Conservation (phyloP, 2,888 invertebrate genomes). For the Pristionchus exspectatus region DNA sequence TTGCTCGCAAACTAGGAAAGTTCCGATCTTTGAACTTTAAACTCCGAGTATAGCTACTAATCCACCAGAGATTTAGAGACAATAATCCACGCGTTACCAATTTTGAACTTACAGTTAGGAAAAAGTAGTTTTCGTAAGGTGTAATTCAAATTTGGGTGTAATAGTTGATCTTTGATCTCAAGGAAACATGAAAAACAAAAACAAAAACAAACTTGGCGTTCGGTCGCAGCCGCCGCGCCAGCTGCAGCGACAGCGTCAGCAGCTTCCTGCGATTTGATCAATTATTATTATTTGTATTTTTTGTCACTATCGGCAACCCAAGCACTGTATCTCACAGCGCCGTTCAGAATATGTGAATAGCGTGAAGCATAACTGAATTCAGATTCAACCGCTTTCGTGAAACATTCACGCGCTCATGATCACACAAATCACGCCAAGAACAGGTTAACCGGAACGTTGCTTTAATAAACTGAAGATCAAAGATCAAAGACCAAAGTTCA, state of each 20-base stretch:
- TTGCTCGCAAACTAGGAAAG: too few species aligned
- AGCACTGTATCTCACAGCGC: not conserved
- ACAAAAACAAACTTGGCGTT: constrained; percentile 54
- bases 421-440: too few species aligned
- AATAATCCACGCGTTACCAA: too few species aligned
- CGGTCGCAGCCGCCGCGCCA: constrained; percentile 63
- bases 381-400: not conserved
- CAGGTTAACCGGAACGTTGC: too few species aligned
- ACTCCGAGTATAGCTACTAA: not conserved
- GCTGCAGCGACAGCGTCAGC: constrained; percentile 60
- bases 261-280: constrained; percentile 56
- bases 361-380: not conserved
- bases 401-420: too few species aligned
- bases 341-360: not conserved
- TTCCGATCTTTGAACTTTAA: not conserved
- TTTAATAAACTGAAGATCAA: too few species aligned
- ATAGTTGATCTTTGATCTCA: not conserved
- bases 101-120: too few species aligned
- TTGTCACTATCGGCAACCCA: too few species aligned
- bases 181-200: not conserved
- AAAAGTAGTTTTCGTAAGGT: too few species aligned
- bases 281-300: not conserved
- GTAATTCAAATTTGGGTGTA: too few species aligned
- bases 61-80: too few species aligned
- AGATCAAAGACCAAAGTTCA: too few species aligned